These are phyloP conservation scores for Albula glossodonta DNA, from an alignment of 2,113 vertebrate species.

Conservation along the genomic window DNA sequence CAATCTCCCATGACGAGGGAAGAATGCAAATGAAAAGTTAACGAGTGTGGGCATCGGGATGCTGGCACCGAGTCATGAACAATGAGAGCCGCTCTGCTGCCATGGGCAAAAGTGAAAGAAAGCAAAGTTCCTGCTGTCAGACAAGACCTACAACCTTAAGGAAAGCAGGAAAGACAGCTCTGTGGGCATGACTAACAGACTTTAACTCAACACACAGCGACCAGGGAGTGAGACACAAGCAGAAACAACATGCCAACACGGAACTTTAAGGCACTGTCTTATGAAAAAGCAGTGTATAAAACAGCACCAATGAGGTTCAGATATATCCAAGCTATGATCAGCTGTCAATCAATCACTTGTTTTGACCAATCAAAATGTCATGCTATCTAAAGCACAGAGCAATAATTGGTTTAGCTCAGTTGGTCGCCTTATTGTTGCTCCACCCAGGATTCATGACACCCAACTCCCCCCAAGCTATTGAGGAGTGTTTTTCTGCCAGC, in stretches of 20 bases:
- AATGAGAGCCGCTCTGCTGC: not conserved
- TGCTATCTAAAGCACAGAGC: too few relatives aligned
- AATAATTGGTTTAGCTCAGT: too few relatives aligned
- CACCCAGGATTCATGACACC: too few relatives aligned
- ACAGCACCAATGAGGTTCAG: too few relatives aligned
- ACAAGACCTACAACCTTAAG: not conserved
- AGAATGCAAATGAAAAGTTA: constrained; percentile 12
- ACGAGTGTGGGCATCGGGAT: not conserved
- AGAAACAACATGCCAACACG: not conserved
- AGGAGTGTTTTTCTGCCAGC: not conserved
- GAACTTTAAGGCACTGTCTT: not conserved
- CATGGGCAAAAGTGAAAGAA: not conserved
- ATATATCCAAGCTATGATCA: too few relatives aligned
- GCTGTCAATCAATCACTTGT: too few relatives aligned
- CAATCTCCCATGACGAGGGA: not conserved
- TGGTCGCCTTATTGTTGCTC: too few relatives aligned
- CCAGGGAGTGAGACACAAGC: not conserved
- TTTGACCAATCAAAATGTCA: too few relatives aligned
- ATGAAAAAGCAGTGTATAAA: not conserved
- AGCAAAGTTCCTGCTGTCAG: not conserved
- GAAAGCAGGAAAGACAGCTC: not conserved
- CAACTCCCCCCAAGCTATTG: too few relatives aligned
- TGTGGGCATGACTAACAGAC: not conserved
- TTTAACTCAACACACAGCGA: not conserved
- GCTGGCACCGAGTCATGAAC: not conserved